phyloP scores from a whole-genome alignment of 2,888 invertebrate species.

The Argyresthia goedartella region DNA sequence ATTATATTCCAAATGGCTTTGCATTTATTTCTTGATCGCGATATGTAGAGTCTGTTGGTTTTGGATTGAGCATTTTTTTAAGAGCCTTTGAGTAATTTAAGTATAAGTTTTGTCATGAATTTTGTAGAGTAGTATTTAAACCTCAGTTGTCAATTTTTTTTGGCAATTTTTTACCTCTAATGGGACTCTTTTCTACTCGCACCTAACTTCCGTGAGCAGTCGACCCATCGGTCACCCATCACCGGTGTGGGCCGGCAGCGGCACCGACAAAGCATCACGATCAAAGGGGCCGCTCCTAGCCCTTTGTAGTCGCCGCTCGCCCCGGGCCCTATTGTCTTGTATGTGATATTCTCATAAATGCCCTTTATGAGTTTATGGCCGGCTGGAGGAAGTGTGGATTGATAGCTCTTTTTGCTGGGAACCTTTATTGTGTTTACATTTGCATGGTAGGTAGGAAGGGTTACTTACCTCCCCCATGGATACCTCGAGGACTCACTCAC shows the following conservation, averaged over 20 bases:
- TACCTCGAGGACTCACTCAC: too few relatives aligned
- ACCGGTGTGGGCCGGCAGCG: background rate
- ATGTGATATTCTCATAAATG: conserved; percentile 1
- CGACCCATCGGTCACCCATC: background rate
- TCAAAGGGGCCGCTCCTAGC: conserved; percentile 43
- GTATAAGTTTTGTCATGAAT: too few relatives aligned
- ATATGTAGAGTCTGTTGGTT: too few relatives aligned
- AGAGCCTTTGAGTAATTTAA: too few relatives aligned
- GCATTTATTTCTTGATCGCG: too few relatives aligned
- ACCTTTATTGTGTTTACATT: background rate
- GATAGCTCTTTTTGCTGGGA: background rate
- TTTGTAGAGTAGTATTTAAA: too few relatives aligned
- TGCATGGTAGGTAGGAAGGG: background rate
- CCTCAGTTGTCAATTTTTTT: too few relatives aligned
- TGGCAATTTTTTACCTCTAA: too few relatives aligned
- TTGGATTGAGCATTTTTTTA: too few relatives aligned
- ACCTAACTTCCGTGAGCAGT: background rate
- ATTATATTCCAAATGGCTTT: too few relatives aligned
- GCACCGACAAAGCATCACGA: conserved; percentile 30
- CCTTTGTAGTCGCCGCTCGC: conserved; percentile 44
- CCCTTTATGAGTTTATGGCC: background rate
- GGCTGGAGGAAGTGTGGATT: background rate
- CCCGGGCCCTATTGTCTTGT: conserved; percentile 53
- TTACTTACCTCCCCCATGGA: too few relatives aligned
- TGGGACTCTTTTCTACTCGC: background rate